Evolutionary conservation across 2,888 invertebrate species (phyloP).

Genomic region (Gnatocerus cornutus): DNA sequence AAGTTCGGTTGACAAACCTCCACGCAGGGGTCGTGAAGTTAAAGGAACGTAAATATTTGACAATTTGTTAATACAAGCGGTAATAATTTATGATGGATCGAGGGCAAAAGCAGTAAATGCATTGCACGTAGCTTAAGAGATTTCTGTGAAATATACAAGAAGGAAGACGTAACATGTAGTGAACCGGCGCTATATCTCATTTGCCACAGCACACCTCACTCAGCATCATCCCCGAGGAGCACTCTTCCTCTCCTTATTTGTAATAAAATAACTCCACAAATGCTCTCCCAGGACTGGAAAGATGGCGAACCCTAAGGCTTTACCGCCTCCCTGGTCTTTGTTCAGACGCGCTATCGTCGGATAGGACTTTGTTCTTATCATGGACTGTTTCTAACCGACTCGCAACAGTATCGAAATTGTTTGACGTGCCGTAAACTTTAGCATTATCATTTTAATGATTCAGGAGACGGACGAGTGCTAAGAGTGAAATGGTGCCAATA

Average conservation of each 20-base stretch:
- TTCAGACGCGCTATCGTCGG: conserved; percentile 55
- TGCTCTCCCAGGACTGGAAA: conserved; percentile 69
- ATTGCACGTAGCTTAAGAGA: conserved; percentile 57
- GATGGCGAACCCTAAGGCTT: conserved; percentile 67
- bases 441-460: conserved; percentile 68
- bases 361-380: conserved; percentile 50
- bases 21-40: conserved; percentile 10
- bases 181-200: conserved; percentile 68
- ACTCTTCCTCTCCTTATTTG: conserved; percentile 71
- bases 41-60: conserved; percentile 46
- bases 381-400: conserved; percentile 43
- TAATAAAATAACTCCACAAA: conserved; percentile 72
- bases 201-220: conserved; percentile 69
- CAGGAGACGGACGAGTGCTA: conserved; percentile 54
- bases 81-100: conserved; percentile 47
- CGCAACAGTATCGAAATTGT: conserved; percentile 62
- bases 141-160: conserved; percentile 59
- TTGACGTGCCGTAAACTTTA: conserved; percentile 66
- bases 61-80: conserved; percentile 46
- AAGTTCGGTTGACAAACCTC: conserved; percentile 28
- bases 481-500: conserved; percentile 55
- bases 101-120: conserved; percentile 47
- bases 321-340: conserved; percentile 63
- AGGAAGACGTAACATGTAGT: conserved; percentile 53
- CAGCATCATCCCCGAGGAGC: conserved; percentile 68